Base-by-base conservation (phyloP, 2,113 vertebrate genomes). In the Scatophagus argus region DNA sequence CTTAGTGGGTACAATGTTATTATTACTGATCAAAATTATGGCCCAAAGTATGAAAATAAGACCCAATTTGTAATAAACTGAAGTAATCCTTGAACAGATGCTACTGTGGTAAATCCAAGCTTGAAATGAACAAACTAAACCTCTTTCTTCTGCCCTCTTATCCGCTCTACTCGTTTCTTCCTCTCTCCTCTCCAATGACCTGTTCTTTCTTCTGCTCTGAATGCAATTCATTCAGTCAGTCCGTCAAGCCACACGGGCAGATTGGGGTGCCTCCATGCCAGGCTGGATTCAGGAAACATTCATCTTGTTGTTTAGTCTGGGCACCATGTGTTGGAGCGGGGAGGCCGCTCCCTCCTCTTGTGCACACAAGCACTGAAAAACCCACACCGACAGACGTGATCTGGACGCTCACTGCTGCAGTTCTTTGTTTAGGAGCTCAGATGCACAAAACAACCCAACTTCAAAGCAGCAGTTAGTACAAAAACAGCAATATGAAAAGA, bases 281-380 rank as follows among this genome's bases (percentile, higher is more conserved):
- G 88, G 80, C 41, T 55, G 69, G 54, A 79, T 79, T 86, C 87
- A 84, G 88, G 84, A 93, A 89, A 89, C 89, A 86, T 89, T 90
- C 80, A 82, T 90, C 88, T 85, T 68, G 80, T 77, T 92, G 89
- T 92, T 91, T 90, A 93, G 92, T 92, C 89, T 93, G 89, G 79
- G 84, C 77, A 82, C 83, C 90, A 88, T 90, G 79, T 89, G 89
- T 85, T 79, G 38, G 60, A 80, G 73, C 16, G 1, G 56, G 63
- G 68, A 85, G 86, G 54, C 79, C 43, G 36, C 65, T 67, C 44
- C 41, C 68, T 76, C 71, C 79, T 77, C 69, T 52, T 65, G 21
- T 74, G 72, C 44, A 81, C 64, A 77, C 74, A 66, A 66, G 39
- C 74, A 83, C 56, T 60, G 38, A 66, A 69, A 81, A 14, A 5